Conservation (phyloP, 2,113 vertebrate species). For the Glaucomys volans region DNA sequence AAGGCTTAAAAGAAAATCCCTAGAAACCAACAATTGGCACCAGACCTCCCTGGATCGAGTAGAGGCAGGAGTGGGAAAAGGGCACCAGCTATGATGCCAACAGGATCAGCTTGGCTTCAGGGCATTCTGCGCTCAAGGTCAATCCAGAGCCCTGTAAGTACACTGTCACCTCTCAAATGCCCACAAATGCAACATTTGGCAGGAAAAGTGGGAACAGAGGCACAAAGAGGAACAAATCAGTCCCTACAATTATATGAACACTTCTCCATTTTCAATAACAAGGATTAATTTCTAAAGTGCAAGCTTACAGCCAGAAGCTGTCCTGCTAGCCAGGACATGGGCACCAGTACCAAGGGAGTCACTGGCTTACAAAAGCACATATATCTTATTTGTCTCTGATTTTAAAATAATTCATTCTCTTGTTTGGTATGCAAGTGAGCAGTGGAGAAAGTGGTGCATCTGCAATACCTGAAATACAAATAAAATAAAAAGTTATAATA, state of each 20-base stretch:
- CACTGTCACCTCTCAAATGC: background rate
- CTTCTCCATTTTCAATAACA: slow-evolving; percentile 14
- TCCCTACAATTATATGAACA: background rate
- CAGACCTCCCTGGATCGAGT: background rate
- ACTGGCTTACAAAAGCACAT: slow-evolving; percentile 60
- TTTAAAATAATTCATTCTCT: slow-evolving; percentile 94
- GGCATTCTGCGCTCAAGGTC: background rate
- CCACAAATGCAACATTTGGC: background rate
- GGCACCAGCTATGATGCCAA: background rate
- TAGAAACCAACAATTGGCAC: background rate
- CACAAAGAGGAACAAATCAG: background rate
- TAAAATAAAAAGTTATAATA: slow-evolving; percentile 34
- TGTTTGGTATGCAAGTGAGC: slow-evolving; percentile 93
- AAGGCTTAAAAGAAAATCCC: background rate
- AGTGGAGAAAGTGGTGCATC: slow-evolving; percentile 93
- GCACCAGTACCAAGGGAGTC: slow-evolving; percentile 64
- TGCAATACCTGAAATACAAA: slow-evolving; percentile 90
- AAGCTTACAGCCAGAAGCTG: background rate
- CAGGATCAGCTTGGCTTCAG: background rate
- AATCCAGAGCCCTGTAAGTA: background rate
- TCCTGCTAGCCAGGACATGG: background rate
- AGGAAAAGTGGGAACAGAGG: background rate
- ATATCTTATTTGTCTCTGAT: slow-evolving; percentile 91
- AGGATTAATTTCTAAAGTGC: slow-evolving; percentile 41
- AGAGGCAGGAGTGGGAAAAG: background rate